These are phyloP conservation scores for Muscicapa adusta DNA, from an alignment of 2,113 vertebrate species.

Conservation along the genomic window DNA sequence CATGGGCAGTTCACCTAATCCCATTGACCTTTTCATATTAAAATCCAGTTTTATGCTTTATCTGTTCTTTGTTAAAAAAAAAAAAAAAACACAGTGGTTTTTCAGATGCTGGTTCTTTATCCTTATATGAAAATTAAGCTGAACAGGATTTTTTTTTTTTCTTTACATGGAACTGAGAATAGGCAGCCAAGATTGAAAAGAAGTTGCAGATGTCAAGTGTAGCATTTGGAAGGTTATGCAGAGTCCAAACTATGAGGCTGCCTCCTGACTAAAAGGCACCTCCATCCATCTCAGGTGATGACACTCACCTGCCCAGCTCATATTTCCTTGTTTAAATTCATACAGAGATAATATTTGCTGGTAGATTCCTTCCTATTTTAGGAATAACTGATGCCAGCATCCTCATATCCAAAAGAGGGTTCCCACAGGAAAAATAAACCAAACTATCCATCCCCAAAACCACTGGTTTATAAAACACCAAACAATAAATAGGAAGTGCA, in stretches of 20 bases:
- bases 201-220: rapidly evolving
- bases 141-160: neutral
- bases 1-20: slow-evolving; percentile 41
- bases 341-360: neutral
- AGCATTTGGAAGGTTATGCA: neutral
- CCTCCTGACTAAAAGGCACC: neutral
- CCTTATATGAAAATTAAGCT: neutral
- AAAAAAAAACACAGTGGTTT: neutral
- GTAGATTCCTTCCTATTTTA: neutral
- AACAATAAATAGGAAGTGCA: neutral
- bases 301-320: neutral
- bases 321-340: neutral
- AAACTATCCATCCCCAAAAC: neutral
- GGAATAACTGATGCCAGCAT: neutral
- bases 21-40: slow-evolving; percentile 52
- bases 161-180: neutral
- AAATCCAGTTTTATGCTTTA: slow-evolving; percentile 46
- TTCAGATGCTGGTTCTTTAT: neutral
- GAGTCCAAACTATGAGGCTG: rapidly evolving
- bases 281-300: neutral
- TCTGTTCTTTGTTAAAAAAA: neutral
- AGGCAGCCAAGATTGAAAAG: neutral
- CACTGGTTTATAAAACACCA: neutral
- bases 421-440: neutral
- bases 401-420: neutral